Conservation (phyloP, 2,797 vertebrate species). For the Graptemys geographica region DNA sequence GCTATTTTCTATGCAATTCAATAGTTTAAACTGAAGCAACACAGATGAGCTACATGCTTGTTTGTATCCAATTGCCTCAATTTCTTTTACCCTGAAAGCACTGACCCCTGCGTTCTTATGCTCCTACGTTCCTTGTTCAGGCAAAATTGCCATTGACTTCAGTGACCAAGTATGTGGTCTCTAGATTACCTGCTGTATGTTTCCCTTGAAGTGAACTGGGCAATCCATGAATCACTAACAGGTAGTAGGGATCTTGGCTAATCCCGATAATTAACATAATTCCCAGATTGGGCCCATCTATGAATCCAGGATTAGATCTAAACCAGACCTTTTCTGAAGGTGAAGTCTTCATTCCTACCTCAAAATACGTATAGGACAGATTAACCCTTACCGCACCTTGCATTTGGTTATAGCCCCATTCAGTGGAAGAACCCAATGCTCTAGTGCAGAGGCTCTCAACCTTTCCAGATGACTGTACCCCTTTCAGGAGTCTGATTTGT, state of each 20-base stretch:
- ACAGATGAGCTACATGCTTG: neutral
- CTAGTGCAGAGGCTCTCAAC: too few species aligned
- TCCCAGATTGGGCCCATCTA: neutral
- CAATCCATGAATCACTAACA: neutral
- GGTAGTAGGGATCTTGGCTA: neutral
- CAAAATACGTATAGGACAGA: neutral
- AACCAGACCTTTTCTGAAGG: neutral
- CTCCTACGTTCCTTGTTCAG: neutral
- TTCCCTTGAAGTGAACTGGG: rapidly evolving
- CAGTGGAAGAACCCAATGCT: neutral
- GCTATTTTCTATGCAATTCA: neutral
- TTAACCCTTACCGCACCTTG: neutral
- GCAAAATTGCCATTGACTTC: neutral
- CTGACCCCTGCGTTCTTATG: neutral
- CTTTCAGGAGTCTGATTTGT: too few species aligned
- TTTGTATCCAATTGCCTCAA: neutral
- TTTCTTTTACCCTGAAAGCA: neutral
- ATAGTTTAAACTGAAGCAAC: neutral
- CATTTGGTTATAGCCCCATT: neutral
- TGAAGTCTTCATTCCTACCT: neutral
- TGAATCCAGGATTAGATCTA: neutral
- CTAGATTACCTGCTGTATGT: rapidly evolving
- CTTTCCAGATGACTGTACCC: too few species aligned
- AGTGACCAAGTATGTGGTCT: neutral
- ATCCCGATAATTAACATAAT: rapidly evolving